phyloP scores from a whole-genome alignment of 2,888 invertebrate species.

The Nebria brevicollis region DNA sequence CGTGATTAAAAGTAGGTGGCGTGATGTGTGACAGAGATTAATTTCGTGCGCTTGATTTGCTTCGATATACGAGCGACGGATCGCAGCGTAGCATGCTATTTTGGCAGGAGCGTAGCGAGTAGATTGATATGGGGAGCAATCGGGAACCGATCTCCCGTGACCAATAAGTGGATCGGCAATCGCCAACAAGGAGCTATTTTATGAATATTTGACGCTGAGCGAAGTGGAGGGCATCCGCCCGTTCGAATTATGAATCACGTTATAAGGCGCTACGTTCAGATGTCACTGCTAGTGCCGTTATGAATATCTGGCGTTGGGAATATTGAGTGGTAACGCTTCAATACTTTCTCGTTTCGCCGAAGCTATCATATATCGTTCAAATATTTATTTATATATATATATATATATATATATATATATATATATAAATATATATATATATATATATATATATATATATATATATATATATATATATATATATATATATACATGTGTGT shows the following conservation, averaged over 20 bases:
- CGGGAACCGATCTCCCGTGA: conserved; percentile 5
- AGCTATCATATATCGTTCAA: not conserved
- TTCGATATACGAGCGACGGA: not conserved
- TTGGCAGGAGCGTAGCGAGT: not conserved
- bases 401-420: too few relatives aligned
- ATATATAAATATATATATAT: too few relatives aligned
- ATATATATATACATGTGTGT: too few relatives aligned
- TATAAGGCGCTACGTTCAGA: conserved; percentile 6
- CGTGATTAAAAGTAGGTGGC: conserved; percentile 22
- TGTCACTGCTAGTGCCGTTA: conserved; percentile 17
- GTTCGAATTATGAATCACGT: conserved; percentile 7
- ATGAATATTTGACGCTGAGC: conserved; percentile 15
- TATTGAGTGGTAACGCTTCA: conserved; percentile 15
- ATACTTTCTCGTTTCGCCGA: not conserved
- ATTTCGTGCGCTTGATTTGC: conserved; percentile 10
- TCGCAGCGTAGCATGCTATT: not conserved
- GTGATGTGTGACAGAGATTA: conserved; percentile 23
- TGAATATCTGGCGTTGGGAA: conserved; percentile 12
- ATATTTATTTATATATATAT: too few relatives aligned
- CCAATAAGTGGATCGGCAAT: conserved; percentile 7
- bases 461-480: too few relatives aligned
- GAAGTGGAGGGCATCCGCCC: not conserved
- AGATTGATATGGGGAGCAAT: not conserved
- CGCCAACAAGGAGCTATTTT: conserved; percentile 14
- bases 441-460: too few relatives aligned